Conservation (phyloP, 2,888 invertebrate genomes). For the Petrolisthes manimaculis region DNA sequence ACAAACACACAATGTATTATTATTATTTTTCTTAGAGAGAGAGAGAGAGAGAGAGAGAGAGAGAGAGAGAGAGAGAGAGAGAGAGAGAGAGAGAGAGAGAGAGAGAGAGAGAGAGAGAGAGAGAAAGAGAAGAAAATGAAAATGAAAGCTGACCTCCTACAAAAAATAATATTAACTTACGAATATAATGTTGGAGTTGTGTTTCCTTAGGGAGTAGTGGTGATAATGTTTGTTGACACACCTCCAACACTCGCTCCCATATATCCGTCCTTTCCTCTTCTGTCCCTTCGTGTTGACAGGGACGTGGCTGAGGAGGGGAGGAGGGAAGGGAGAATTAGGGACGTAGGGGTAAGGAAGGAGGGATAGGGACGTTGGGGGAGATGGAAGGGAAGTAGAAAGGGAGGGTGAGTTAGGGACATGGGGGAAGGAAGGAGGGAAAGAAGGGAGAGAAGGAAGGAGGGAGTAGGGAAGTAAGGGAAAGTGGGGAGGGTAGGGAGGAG, state of each 20-base stretch:
- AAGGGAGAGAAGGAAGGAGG: neutral
- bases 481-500: neutral
- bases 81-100: neutral
- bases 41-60: conserved; percentile 2
- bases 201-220: no score
- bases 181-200: no score
- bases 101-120: conserved; percentile 9
- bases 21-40: no score
- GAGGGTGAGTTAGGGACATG: neutral
- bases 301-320: neutral
- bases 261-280: no score
- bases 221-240: neutral
- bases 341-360: neutral
- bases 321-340: neutral
- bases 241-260: neutral
- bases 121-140: neutral
- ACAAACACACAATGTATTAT: no score
- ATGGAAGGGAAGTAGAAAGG: neutral
- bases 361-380: no score
- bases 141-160: neutral
- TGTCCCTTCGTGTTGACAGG: no score
- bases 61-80: neutral
- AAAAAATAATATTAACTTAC: neutral
- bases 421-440: neutral
- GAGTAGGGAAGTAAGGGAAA: neutral